Evolutionary conservation across 1,140 invertebrate genomes (phyloP).

Genomic region (Pachypeltis micranthus): DNA sequence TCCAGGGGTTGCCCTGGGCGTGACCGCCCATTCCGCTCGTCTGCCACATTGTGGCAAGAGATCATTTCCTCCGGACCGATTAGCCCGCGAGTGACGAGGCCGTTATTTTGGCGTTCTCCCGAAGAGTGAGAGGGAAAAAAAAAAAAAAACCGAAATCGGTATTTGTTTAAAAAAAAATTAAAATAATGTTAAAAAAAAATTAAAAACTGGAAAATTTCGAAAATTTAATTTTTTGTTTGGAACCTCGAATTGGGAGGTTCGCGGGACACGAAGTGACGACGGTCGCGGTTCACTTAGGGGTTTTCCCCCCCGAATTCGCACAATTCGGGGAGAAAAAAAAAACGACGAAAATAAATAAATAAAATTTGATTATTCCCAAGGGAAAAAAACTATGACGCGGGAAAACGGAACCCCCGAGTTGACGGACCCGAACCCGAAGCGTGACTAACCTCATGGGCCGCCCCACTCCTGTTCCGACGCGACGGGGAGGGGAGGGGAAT

Average conservation of each 20-base stretch:
- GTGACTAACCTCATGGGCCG: not conserved
- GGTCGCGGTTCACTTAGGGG: no score
- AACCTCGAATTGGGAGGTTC: not conserved
- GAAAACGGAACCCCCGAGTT: not conserved
- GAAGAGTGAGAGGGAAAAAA: no score
- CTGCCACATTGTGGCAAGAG: constrained; percentile 49
- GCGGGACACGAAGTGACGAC: no score
- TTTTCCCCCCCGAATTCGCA: no score
- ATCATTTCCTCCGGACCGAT: not conserved
- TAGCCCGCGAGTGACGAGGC: no score
- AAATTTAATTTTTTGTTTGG: not conserved
- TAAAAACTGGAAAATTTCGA: not conserved
- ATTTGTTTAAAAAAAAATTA: not conserved
- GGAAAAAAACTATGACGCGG: not conserved
- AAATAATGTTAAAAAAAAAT: not conserved
- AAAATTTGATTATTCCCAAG: not conserved
- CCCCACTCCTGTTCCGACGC: constrained; percentile 2
- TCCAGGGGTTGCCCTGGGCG: constrained; percentile 62
- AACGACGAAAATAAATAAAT: not conserved
- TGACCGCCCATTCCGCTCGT: constrained; percentile 62
- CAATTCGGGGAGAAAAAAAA: no score
- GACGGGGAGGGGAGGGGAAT: no score
- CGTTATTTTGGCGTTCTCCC: no score
- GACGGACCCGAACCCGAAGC: not conserved
- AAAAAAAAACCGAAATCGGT: not conserved